Evolutionary conservation across 2,797 vertebrate species (phyloP).

Genomic region (Coregonus ussuriensis): DNA sequence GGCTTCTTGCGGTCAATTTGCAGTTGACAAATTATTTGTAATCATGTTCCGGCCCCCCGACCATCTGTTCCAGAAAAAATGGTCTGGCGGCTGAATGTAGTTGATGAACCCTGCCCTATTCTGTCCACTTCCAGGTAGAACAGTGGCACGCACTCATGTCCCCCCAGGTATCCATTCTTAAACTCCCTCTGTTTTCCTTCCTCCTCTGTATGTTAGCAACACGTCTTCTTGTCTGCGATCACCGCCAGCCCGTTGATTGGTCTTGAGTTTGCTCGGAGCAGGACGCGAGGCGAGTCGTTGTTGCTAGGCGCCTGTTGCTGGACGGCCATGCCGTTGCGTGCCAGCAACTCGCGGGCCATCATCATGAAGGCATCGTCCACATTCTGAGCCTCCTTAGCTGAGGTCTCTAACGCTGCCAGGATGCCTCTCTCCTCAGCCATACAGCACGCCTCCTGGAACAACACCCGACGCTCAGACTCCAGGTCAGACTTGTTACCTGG

Average conservation of each 20-base stretch:
- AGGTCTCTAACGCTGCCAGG: slow-evolving; percentile 70
- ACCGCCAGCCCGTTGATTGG: slow-evolving; percentile 34
- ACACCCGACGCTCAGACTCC: slow-evolving; percentile 59
- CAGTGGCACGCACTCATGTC: background rate
- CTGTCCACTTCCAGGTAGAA: background rate
- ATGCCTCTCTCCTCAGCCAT: slow-evolving; percentile 61
- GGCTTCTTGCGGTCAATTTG: too few species aligned
- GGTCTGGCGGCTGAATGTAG: too few species aligned
- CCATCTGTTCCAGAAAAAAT: too few species aligned
- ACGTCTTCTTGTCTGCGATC: slow-evolving; percentile 62
- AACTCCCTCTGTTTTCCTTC: background rate
- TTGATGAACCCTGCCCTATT: too few species aligned
- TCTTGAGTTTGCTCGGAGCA: slow-evolving; percentile 61
- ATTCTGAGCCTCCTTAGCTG: slow-evolving; percentile 72
- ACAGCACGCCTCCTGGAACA: slow-evolving; percentile 64
- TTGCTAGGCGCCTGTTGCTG: slow-evolving; percentile 35
- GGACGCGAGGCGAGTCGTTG: slow-evolving; percentile 20
- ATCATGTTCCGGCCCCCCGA: too few species aligned
- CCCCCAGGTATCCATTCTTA: background rate
- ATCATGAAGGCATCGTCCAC: slow-evolving; percentile 71
- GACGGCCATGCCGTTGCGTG: slow-evolving; percentile 64
- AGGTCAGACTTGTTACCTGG: slow-evolving; percentile 74
- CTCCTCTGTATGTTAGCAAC: slow-evolving; percentile 58
- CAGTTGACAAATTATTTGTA: too few species aligned
- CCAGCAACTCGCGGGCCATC: slow-evolving; percentile 72